Evolutionary conservation across 2,888 invertebrate species (phyloP).

Genomic region (Macaria notata): DNA sequence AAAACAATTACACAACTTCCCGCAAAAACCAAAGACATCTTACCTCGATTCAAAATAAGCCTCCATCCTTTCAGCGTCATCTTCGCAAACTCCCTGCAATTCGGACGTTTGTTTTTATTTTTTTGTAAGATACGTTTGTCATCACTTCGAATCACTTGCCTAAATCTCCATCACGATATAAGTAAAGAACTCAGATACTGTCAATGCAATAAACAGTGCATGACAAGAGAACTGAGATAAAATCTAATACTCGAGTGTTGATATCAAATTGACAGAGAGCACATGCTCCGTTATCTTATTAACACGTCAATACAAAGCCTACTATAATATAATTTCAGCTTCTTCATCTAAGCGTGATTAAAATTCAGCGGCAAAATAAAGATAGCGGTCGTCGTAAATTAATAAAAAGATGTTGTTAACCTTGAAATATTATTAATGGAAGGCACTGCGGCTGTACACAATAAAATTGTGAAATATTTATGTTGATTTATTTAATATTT

Average conservation of each 20-base stretch:
- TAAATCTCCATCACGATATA: not conserved
- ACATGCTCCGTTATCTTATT: not conserved
- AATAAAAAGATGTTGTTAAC: no score
- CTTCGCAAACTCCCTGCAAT: not conserved
- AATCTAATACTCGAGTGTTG: constrained; percentile 33
- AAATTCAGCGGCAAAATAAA: constrained; percentile 14
- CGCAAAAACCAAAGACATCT: constrained; percentile 20
- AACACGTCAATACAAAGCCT: constrained; percentile 39
- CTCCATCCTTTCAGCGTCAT: constrained; percentile 71
- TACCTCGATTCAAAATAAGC: constrained; percentile 63
- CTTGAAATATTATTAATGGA: no score
- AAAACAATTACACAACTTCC: no score
- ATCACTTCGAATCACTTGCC: not conserved
- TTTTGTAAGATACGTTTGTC: not conserved
- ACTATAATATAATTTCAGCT: not conserved
- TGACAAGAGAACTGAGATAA: constrained; percentile 22
- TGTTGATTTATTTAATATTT: no score
- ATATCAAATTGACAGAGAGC: constrained; percentile 30
- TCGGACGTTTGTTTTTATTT: not conserved
- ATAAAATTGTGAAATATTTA: no score
- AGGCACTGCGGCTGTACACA: no score
- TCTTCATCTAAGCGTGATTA: no score
- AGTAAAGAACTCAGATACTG: constrained; percentile 9
- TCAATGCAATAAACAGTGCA: constrained; percentile 6
- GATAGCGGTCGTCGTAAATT: not conserved